Base-by-base conservation (phyloP, 2,888 invertebrate genomes). In the Trissolcus brochymenae region DNA sequence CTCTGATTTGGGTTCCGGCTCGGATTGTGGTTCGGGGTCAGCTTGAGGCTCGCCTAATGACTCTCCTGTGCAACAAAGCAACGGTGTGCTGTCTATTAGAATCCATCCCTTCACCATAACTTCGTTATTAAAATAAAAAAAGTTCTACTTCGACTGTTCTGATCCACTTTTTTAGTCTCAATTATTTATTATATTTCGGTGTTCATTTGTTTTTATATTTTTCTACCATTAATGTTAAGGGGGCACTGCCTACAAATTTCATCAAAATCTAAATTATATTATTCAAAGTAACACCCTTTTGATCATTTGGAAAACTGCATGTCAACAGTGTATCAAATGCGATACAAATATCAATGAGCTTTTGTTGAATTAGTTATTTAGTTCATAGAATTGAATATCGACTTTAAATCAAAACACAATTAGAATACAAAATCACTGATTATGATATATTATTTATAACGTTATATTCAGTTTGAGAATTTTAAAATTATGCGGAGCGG, bases 21-120 rank as follows among this genome's bases (percentile, higher is more conserved):
- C 87, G n/a, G 89, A 82, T 70, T 86, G 83, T 6, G 89, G 84
- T 80, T 88, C 85, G 0, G 89, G 81, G 55, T 87, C 83, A 0
- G 89, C 75, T 79, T 79, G 83, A 75, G 86, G 84, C 84, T 85
- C 87, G 81, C 85, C 84, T 83, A 82, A 82, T 81, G 86, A 83
- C 81, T 86, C 84, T 83, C 89, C 89, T 89, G 88, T 89, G 88
- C 88, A 88, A 87, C 85, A 88, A 87, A 88, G 88, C 87, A 87
- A 87, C 84, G 81, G 84, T 87, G 87, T 87, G 87, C 86, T 72
- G 79, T 83, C 84, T 57, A 55, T 74, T 67, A 73, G 55, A 62
- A 25, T n/a, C 57, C 80, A 83, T 82, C 82, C 86, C 87, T 79
- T 82, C 85, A 85, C 86, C 86, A 74, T 71, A 84, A 84, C 46